These are phyloP conservation scores for Pleuronectes platessa DNA, from an alignment of 2,113 vertebrate species.

Conservation along the genomic window DNA sequence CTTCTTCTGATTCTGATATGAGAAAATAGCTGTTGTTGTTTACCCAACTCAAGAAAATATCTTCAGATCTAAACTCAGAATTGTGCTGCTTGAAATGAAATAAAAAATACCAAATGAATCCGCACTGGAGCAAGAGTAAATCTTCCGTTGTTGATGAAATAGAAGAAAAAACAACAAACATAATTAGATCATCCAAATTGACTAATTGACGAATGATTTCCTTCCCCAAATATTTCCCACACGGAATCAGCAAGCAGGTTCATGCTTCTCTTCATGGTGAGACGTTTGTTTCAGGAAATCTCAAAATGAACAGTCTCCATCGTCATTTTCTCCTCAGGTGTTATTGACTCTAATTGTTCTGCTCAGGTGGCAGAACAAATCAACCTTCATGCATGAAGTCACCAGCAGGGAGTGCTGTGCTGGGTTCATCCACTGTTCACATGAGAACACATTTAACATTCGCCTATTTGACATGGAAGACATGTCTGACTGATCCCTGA, in stretches of 20 bases:
- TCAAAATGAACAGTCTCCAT: neutral
- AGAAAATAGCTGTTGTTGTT: too few relatives aligned
- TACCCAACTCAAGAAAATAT: too few relatives aligned
- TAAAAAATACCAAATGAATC: too few relatives aligned
- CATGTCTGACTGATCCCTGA: neutral
- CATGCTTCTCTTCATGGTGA: neutral
- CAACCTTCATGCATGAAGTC: neutral
- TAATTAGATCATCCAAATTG: too few relatives aligned
- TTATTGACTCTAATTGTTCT: slow-evolving; percentile 6
- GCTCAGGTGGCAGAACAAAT: neutral
- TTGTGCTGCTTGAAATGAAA: too few relatives aligned
- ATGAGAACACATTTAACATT: slow-evolving; percentile 35
- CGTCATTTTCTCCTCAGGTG: slow-evolving; percentile 7
- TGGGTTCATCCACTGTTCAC: slow-evolving; percentile 25
- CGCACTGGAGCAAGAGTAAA: too few relatives aligned
- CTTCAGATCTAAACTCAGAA: too few relatives aligned
- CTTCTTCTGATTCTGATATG: too few relatives aligned
- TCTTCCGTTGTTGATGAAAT: too few relatives aligned
- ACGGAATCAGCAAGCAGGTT: neutral
- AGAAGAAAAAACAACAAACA: too few relatives aligned
- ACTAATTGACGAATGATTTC: neutral
- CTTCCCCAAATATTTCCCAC: neutral
- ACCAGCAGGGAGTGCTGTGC: slow-evolving; percentile 34
- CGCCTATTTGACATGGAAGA: slow-evolving; percentile 23
- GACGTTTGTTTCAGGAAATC: neutral